Percentiles rank a stretch among this genome's conserved stretches.
These are phyloP conservation scores for Halcyon badia DNA, from an alignment of 2,797 vertebrate genomes.

Conservation along the genomic window DNA sequence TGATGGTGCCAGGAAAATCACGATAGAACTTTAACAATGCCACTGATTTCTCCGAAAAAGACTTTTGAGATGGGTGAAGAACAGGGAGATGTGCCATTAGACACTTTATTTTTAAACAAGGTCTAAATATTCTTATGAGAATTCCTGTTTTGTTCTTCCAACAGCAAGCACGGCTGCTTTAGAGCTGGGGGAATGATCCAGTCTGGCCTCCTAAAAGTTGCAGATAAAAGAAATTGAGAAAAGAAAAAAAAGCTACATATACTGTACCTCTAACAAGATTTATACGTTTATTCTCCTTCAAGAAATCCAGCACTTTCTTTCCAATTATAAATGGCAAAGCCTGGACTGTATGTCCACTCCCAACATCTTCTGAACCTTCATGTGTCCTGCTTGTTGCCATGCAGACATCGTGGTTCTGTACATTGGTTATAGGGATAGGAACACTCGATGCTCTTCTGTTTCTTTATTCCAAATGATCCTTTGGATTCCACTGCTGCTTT, in stretches of 20 bases:
- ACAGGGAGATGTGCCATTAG: not conserved
- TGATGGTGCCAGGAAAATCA: not conserved
- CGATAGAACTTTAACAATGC: not conserved
- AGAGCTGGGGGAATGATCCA: not conserved
- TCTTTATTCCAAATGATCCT: not conserved
- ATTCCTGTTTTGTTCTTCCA: not conserved
- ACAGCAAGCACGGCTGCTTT: not conserved
- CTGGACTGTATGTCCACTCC: not conserved
- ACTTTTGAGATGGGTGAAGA: not conserved
- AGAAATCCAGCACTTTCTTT: not conserved
- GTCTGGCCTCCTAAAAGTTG: not conserved
- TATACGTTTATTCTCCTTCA: not conserved
- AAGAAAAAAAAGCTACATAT: not conserved
- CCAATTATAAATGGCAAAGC: not conserved
- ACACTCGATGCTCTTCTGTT: not conserved
- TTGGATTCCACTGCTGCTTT: not conserved
- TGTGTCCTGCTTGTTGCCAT: rapidly evolving
- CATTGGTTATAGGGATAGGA: not conserved
- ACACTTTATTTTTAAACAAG: not conserved
- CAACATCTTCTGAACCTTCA: not conserved
- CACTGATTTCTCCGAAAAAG: not conserved
- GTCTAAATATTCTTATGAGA: not conserved
- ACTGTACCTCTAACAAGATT: not conserved
- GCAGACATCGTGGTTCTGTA: not conserved
- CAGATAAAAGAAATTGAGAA: not conserved